These are phyloP conservation scores for Papilio gigon DNA, from an alignment of 2,888 invertebrate species.

Conservation along the genomic window DNA sequence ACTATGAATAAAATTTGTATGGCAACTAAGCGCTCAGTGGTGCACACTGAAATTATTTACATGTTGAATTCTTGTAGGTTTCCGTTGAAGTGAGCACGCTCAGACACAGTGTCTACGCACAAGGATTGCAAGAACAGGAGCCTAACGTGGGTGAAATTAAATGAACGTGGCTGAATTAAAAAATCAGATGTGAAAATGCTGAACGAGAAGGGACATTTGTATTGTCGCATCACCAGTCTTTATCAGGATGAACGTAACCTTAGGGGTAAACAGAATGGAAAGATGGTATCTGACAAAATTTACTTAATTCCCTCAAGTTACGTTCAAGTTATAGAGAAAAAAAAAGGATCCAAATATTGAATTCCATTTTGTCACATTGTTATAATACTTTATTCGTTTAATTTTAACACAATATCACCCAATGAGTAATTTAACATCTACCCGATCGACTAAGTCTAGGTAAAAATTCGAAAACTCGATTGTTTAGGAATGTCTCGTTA, in stretches of 20 bases:
- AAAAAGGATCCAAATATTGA: slow-evolving; percentile 64
- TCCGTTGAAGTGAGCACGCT: slow-evolving; percentile 38
- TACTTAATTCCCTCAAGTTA: not conserved
- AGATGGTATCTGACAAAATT: not conserved
- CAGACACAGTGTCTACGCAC: not conserved
- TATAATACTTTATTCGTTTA: slow-evolving; percentile 65
- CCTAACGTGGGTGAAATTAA: not conserved
- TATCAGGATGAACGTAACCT: slow-evolving; percentile 42
- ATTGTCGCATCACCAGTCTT: slow-evolving; percentile 75
- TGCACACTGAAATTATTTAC: slow-evolving; percentile 76
- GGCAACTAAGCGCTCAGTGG: slow-evolving; percentile 80
- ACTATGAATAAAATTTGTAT: slow-evolving; percentile 78
- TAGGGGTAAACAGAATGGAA: slow-evolving; percentile 4
- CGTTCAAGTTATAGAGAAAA: slow-evolving; percentile 59
- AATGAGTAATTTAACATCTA: slow-evolving; percentile 69
- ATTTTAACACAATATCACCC: slow-evolving; percentile 76
- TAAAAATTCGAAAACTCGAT: slow-evolving; percentile 67
- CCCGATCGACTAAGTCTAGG: slow-evolving; percentile 61
- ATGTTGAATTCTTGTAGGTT: slow-evolving; percentile 50
- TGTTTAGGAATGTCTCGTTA: slow-evolving; percentile 76
- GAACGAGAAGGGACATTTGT: slow-evolving; percentile 37
- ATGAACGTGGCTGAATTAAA: slow-evolving; percentile 30
- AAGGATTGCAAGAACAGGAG: no score
- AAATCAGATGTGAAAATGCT: slow-evolving; percentile 9
- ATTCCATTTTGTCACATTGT: slow-evolving; percentile 68